These are phyloP conservation scores for Takifugu flavidus DNA, from an alignment of 2,113 vertebrate genomes.

Conservation along the genomic window DNA sequence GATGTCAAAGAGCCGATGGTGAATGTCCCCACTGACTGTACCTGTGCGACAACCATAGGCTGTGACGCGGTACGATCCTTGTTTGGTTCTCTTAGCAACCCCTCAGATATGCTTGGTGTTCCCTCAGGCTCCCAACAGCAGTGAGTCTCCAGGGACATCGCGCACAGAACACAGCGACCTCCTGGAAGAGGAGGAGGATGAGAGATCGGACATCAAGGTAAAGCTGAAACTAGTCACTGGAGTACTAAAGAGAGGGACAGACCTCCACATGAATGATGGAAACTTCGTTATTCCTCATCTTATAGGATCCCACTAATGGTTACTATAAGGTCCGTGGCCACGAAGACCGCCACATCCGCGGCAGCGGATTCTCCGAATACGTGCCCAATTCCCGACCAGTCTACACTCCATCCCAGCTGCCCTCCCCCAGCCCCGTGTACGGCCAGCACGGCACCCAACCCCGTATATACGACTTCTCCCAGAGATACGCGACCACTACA, in stretches of 20 bases:
- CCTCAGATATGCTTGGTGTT: conserved; percentile 48
- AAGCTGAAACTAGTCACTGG: conserved; percentile 22
- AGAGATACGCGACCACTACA: conserved; percentile 76
- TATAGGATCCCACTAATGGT: conserved; percentile 87
- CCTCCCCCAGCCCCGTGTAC: conserved; percentile 73
- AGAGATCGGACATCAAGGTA: conserved; percentile 83
- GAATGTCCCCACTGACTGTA: conserved; percentile 19
- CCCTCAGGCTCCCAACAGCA: conserved; percentile 82
- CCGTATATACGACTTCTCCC: conserved; percentile 80
- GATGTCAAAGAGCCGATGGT: conserved; percentile 83
- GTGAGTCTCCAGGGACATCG: conserved; percentile 82
- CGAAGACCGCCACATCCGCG: conserved; percentile 75
- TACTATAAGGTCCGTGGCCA: conserved; percentile 90
- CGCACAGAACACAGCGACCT: conserved; percentile 84
- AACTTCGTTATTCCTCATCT: background rate
- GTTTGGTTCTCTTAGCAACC: conserved; percentile 48
- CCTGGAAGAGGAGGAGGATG: conserved; percentile 81
- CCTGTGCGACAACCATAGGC: conserved; percentile 5
- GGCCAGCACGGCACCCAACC: conserved; percentile 73
- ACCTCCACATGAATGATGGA: background rate
- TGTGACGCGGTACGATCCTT: conserved; percentile 11
- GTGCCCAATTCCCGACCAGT: conserved; percentile 75
- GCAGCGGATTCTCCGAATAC: conserved; percentile 80
- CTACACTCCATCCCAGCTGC: conserved; percentile 76
- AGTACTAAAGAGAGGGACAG: conserved; percentile 7